Conservation (phyloP, 2,797 vertebrate genomes). For the Scolopax bukidnonensis region DNA sequence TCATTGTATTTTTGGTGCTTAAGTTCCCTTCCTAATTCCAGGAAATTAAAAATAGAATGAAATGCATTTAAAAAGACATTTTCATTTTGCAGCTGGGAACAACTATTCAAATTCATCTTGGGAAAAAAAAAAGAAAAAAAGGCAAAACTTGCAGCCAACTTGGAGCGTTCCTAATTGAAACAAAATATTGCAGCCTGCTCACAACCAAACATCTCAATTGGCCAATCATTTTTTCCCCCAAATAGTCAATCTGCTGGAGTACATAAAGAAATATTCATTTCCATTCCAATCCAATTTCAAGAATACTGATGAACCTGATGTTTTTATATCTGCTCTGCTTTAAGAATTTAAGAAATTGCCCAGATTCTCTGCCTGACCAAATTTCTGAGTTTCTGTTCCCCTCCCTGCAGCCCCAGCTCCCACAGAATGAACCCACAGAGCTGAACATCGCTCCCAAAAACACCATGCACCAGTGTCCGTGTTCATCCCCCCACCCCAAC, state of each 20-base stretch:
- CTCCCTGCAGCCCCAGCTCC: not conserved
- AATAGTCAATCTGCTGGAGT: not conserved
- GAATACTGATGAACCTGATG: not conserved
- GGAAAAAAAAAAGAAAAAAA: not conserved
- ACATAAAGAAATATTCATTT: not conserved
- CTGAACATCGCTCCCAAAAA: not conserved
- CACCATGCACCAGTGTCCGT: rapidly evolving
- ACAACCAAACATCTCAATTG: not conserved
- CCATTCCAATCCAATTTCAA: not conserved
- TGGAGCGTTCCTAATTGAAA: not conserved
- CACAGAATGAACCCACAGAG: not conserved
- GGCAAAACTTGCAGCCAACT: not conserved
- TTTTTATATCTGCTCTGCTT: not conserved
- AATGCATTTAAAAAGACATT: not conserved
- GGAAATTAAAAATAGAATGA: constrained; percentile 39
- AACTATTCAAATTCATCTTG: not conserved
- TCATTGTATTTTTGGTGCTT: not conserved
- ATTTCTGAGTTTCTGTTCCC: not conserved
- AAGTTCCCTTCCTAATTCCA: not conserved
- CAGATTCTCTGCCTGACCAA: not conserved
- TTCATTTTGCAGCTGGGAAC: constrained; percentile 11
- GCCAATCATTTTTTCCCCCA: not conserved
- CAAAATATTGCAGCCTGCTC: not conserved
- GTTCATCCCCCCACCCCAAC: not conserved
- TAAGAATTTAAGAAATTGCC: not conserved